Evolutionary conservation across 1,140 invertebrate genomes (phyloP), one percentile per base, ranked within the genome.

Genomic region (Ips nitidus): DNA sequence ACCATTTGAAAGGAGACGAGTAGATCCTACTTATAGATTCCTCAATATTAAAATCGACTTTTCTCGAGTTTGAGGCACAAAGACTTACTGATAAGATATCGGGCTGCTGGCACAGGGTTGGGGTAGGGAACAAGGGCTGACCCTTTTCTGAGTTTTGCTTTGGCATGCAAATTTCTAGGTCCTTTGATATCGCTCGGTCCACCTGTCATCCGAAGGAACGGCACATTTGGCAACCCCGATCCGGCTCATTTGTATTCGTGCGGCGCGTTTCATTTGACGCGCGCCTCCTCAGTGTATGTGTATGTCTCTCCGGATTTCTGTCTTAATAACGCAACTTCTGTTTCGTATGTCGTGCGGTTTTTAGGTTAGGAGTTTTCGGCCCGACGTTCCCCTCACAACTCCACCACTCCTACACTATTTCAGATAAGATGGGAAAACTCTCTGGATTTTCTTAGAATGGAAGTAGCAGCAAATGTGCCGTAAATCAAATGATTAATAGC

Each of bases 401-500:
- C 22, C 22, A 22, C 22, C 22, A 22, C 22, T 22, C 22, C 22
- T 22, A 22, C 22, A 22, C 22, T 22, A 22, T 22, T 22, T 22
- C 22, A 22, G 22, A 22, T 22, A 22, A 22, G 22, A 22, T 22
- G 22, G 22, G 22, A 69, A 69, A 69, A 69, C 66, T 69, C 66
- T 39, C 22, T 40, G 22, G 22, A 40, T 62, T 69, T 39, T 42
- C 66, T 62, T 61, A 41, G 41, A 69, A 69, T 69, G 66, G 59
- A 62, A 69, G 66, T 62, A 55, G 66, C 62, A 62, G 66, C 59
- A 69, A 69, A 69, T 69, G 66, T 69, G 66, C 66, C 66, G 66
- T 69, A 69, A 69, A 69, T 69, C 66, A 69, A 69, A 69, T 69
- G 66, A 69, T 69, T 69, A 69, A 69, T 69, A 62, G 58, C 56